These are phyloP conservation scores for Procapra przewalskii DNA, from an alignment of 2,113 vertebrate species.

Conservation along the genomic window DNA sequence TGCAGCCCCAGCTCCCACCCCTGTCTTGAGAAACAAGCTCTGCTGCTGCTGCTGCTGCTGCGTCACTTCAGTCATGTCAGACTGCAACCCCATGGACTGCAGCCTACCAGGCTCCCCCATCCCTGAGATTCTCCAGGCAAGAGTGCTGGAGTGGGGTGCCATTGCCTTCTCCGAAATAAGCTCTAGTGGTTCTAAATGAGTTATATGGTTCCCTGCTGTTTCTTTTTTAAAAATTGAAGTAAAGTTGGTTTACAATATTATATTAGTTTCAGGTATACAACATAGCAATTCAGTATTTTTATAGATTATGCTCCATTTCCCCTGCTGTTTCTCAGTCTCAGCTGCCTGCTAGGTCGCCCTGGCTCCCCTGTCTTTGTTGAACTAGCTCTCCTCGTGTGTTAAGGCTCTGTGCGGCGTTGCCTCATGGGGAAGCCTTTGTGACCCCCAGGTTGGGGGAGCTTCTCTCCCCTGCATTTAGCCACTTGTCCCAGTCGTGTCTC, in stretches of 20 bases:
- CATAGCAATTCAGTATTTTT: neutral
- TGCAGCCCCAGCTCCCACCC: neutral
- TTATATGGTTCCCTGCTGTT: neutral
- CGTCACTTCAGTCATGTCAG: no score
- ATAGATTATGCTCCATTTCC: neutral
- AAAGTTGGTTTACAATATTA: neutral
- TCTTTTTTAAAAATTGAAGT: neutral
- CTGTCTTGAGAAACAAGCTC: neutral
- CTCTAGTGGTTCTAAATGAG: neutral
- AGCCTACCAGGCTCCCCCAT: no score
- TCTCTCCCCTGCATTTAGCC: neutral
- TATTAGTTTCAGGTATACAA: neutral
- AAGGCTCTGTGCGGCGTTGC: neutral
- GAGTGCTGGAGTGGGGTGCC: no score
- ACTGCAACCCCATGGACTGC: no score
- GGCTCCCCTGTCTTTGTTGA: neutral
- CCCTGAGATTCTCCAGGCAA: no score
- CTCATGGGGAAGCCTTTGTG: neutral
- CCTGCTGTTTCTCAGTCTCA: neutral
- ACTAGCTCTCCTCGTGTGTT: neutral
- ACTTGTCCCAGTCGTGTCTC: neutral
- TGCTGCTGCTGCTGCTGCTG: no score
- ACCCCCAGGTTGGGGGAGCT: neutral
- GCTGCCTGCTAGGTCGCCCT: neutral
- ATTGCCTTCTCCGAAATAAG: no score